Conservation (phyloP, 2,797 vertebrate genomes). For the Sebastes kiyomatsui region DNA sequence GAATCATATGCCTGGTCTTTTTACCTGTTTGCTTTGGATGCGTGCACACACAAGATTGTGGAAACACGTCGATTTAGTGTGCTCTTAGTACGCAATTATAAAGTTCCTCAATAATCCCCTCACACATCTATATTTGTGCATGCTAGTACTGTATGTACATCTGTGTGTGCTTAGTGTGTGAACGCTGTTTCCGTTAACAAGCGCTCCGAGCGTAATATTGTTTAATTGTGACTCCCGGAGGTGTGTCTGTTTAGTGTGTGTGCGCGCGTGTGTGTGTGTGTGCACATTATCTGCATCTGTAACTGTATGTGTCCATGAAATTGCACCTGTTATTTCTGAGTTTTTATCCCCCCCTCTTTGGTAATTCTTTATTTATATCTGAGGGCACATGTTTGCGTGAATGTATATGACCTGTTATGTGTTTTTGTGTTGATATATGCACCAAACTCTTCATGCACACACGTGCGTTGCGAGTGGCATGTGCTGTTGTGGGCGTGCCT, state of each 20-base stretch:
- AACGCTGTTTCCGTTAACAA: slow-evolving; percentile 6
- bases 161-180: slow-evolving; percentile 18
- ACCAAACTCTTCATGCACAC: not conserved
- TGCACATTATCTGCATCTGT: slow-evolving; percentile 3
- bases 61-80: slow-evolving; percentile 32
- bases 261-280: not conserved
- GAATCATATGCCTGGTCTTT: slow-evolving; percentile 23
- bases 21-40: slow-evolving; percentile 15
- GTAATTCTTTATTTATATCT: not conserved
- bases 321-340: not conserved
- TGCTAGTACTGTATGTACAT: slow-evolving; percentile 16
- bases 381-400: not conserved
- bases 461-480: not conserved
- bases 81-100: slow-evolving; percentile 21
- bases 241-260: slow-evolving; percentile 14
- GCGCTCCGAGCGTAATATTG: slow-evolving; percentile 24
- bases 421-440: not conserved
- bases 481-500: not conserved
- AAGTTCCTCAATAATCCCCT: slow-evolving; percentile 23
- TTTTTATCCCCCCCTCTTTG: not conserved
- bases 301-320: not conserved
- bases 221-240: slow-evolving; percentile 23
- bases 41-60: slow-evolving; percentile 36
- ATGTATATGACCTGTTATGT: not conserved
- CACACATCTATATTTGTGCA: slow-evolving; percentile 36